These are phyloP conservation scores for Mesodorylaimus sp. DNA, from an alignment of 2,888 invertebrate species.

Conservation along the genomic window DNA sequence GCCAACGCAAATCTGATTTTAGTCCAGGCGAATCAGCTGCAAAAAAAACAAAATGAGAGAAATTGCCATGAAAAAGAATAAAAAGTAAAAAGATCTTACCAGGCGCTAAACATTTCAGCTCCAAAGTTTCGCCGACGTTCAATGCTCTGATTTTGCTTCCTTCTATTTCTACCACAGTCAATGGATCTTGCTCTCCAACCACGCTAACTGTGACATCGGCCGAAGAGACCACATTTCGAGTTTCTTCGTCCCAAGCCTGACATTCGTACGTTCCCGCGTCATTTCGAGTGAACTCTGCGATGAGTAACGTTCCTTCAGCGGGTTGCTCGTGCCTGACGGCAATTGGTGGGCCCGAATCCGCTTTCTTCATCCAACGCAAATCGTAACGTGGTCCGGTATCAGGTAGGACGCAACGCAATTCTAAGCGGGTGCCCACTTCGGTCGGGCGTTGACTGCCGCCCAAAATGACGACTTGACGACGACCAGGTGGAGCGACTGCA, in stretches of 20 bases:
- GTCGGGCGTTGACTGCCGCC: background rate
- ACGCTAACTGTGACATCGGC: background rate
- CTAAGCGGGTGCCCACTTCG: background rate
- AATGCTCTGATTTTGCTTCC: conserved; percentile 35
- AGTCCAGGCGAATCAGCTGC: too few relatives aligned
- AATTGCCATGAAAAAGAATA: too few relatives aligned
- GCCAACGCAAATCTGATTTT: too few relatives aligned
- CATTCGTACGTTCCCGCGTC: conserved; percentile 1
- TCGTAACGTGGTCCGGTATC: background rate
- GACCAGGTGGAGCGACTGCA: too few relatives aligned
- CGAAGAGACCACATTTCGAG: background rate
- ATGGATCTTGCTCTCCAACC: too few relatives aligned
- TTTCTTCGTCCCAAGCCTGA: background rate
- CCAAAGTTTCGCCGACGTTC: conserved; percentile 42
- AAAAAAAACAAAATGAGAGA: too few relatives aligned
- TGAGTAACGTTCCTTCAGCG: background rate
- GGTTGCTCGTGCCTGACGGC: too few relatives aligned
- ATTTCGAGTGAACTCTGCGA: background rate
- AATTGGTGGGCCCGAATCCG: too few relatives aligned
- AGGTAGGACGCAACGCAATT: background rate
- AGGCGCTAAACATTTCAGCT: background rate
- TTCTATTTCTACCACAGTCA: background rate
- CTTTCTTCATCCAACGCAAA: background rate
- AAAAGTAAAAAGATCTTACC: too few relatives aligned
- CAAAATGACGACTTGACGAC: background rate